Evolutionary conservation across 2,797 vertebrate species (phyloP).

Genomic region (Brotula barbata): DNA sequence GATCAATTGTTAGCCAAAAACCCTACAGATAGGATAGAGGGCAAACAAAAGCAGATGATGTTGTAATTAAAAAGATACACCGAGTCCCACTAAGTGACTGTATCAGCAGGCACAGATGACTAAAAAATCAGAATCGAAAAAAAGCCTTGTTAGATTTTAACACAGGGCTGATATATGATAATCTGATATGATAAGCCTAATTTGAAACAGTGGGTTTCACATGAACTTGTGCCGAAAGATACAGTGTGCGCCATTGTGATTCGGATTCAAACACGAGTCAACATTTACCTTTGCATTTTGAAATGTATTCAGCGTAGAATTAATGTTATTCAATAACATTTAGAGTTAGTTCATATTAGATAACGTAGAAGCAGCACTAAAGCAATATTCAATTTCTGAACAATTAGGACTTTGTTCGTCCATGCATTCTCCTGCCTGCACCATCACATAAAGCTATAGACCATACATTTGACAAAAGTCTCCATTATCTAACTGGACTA

Average conservation of each 20-base stretch:
- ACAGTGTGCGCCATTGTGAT: too few species aligned
- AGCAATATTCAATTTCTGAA: background rate
- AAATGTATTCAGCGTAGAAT: background rate
- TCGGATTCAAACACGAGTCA: too few species aligned
- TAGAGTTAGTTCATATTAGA: too few species aligned
- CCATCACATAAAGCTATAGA: too few species aligned
- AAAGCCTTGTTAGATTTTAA: background rate
- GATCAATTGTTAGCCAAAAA: background rate
- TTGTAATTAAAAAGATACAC: slow-evolving; percentile 26
- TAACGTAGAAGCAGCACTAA: background rate
- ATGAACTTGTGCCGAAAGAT: background rate
- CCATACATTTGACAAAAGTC: too few species aligned
- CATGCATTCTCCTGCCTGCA: too few species aligned
- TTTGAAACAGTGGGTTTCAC: background rate
- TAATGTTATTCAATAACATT: too few species aligned
- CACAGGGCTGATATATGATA: background rate
- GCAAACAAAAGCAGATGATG: slow-evolving; percentile 65
- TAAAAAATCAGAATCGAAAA: too few species aligned
- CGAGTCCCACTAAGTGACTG: background rate
- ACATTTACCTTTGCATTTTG: background rate
- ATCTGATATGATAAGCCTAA: background rate
- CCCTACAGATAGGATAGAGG: slow-evolving; percentile 5
- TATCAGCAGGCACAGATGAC: too few species aligned
- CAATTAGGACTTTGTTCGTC: too few species aligned
- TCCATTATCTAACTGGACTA: too few species aligned